phyloP scores from a whole-genome alignment of 2,888 invertebrate genomes.

The Volucella bombylans region DNA sequence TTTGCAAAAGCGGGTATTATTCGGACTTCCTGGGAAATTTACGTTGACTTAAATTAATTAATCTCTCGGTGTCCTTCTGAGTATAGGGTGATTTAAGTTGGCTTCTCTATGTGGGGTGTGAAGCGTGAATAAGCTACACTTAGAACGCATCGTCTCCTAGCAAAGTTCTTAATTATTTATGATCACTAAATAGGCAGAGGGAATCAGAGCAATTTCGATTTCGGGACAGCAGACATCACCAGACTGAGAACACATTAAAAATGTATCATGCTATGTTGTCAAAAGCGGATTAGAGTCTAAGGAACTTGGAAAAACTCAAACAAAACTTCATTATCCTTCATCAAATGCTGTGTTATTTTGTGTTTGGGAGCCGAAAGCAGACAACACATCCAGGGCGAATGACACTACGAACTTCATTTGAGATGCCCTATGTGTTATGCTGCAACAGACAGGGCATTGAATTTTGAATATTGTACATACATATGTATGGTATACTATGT shows the following conservation, averaged over 20 bases:
- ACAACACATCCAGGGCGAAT: slow-evolving; percentile 59
- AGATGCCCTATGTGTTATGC: slow-evolving; percentile 25
- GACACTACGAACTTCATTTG: slow-evolving; percentile 59
- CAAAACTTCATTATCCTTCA: slow-evolving; percentile 71
- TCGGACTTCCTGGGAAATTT: slow-evolving; percentile 77
- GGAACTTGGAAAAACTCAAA: slow-evolving; percentile 71
- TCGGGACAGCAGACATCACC: slow-evolving; percentile 42
- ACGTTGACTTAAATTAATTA: slow-evolving; percentile 82
- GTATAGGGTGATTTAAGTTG: slow-evolving; percentile 37
- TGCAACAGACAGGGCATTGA: slow-evolving; percentile 45
- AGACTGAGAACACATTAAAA: slow-evolving; percentile 53
- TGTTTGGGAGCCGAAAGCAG: slow-evolving; percentile 20
- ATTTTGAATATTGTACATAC: slow-evolving; percentile 29
- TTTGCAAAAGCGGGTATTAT: slow-evolving; percentile 60
- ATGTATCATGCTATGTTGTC: slow-evolving; percentile 48
- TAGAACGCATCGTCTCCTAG: slow-evolving; percentile 40
- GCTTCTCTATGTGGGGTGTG: slow-evolving; percentile 21
- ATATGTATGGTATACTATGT: slow-evolving; percentile 4
- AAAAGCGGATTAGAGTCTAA: slow-evolving; percentile 50
- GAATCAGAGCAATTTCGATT: background rate
- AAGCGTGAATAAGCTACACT: slow-evolving; percentile 68
- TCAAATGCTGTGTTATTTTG: slow-evolving; percentile 55
- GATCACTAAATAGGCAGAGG: slow-evolving; percentile 6
- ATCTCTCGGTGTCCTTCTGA: slow-evolving; percentile 76
- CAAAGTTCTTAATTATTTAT: slow-evolving; percentile 65